These are phyloP conservation scores for Torymus auratus DNA, from an alignment of 2,888 invertebrate genomes.

Conservation along the genomic window DNA sequence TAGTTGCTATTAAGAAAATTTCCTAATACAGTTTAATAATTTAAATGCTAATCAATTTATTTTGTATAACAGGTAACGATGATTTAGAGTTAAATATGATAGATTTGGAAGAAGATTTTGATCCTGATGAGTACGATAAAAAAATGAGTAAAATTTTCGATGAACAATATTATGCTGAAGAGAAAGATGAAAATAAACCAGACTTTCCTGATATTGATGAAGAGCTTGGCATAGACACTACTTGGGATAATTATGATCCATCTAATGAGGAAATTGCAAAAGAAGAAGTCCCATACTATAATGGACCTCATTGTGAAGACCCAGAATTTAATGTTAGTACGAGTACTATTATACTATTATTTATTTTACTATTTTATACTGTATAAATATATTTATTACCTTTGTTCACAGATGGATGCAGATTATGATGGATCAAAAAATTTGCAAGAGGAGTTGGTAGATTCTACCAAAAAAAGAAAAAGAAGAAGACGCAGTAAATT, in stretches of 20 bases:
- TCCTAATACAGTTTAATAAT: too few relatives aligned
- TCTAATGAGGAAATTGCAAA: slow-evolving; percentile 72
- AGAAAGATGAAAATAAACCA: slow-evolving; percentile 86
- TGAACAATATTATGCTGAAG: slow-evolving; percentile 88
- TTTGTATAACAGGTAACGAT: slow-evolving; percentile 67
- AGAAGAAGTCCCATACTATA: slow-evolving; percentile 66
- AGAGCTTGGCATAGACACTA: slow-evolving; percentile 82
- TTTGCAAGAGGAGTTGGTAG: slow-evolving; percentile 79
- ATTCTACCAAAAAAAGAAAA: slow-evolving; percentile 81
- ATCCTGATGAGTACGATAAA: slow-evolving; percentile 91
- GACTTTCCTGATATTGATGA: slow-evolving; percentile 89
- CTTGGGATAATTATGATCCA: slow-evolving; percentile 83
- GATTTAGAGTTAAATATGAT: slow-evolving; percentile 68
- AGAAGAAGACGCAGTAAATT: slow-evolving; percentile 86
- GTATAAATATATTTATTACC: slow-evolving; percentile 15
- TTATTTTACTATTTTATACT: slow-evolving; percentile 15
- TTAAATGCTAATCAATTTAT: too few relatives aligned
- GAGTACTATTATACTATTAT: neutral
- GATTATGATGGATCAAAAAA: slow-evolving; percentile 83
- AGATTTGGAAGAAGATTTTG: slow-evolving; percentile 93
- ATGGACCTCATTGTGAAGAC: slow-evolving; percentile 85
- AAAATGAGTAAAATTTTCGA: slow-evolving; percentile 92
- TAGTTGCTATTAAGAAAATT: too few relatives aligned
- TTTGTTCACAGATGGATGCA: slow-evolving; percentile 87
- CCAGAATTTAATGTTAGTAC: slow-evolving; percentile 85